Evolutionary conservation across 1,140 invertebrate species (phyloP).

Genomic region (Saccostrea echinata): DNA sequence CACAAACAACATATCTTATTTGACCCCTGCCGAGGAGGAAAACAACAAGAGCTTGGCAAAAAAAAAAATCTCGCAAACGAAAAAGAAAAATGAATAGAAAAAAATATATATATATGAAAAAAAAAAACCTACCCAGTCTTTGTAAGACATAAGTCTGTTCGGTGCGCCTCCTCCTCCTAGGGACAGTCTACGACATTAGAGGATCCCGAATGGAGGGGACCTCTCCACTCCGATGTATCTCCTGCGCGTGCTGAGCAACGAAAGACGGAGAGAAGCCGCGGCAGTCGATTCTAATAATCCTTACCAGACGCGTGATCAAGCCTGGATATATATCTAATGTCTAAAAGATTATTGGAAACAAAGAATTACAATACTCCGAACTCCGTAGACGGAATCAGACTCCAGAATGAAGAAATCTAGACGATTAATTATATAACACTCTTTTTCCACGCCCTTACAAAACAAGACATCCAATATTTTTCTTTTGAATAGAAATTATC

Average conservation of each 20-base stretch:
- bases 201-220: background rate
- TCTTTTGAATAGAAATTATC: background rate
- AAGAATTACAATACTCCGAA: background rate
- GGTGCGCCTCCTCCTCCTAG: background rate
- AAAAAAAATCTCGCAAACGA: background rate
- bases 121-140: background rate
- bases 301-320: background rate
- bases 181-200: background rate
- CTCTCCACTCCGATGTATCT: constrained; percentile 8
- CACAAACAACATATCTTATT: background rate
- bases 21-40: background rate
- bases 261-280: constrained; percentile 8
- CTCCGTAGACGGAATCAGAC: background rate
- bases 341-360: background rate
- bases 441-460: constrained; percentile 6
- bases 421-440: constrained; percentile 24
- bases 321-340: background rate
- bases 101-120: background rate
- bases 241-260: background rate
- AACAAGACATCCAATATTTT: constrained; percentile 19
- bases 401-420: background rate
- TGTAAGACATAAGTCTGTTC: constrained; percentile 15
- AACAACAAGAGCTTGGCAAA: background rate
- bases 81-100: background rate
- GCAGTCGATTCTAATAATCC: constrained; percentile 14